phyloP scores from a whole-genome alignment of 2,113 vertebrate species.

The Hirundichthys speculiger region DNA sequence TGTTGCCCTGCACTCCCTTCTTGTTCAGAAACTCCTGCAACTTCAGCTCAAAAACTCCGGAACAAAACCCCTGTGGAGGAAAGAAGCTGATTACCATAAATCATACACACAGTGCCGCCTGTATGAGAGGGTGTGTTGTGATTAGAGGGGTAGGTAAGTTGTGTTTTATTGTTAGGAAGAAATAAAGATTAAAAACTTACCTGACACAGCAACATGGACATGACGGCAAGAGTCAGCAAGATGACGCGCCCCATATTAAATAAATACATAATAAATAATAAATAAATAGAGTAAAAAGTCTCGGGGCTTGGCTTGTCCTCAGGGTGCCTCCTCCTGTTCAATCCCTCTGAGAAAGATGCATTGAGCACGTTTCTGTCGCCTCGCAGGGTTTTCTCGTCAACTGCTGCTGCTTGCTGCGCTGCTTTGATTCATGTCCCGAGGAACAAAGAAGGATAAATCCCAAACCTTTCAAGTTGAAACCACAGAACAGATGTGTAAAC shows the following conservation, averaged over 20 bases:
- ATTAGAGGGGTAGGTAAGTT: background rate
- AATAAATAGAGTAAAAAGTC: slow-evolving; percentile 69
- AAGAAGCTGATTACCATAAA: slow-evolving; percentile 20
- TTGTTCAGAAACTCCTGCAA: slow-evolving; percentile 97
- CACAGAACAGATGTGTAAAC: slow-evolving; percentile 6
- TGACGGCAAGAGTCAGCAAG: slow-evolving; percentile 81
- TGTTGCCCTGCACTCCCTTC: slow-evolving; percentile 91
- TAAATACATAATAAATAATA: slow-evolving; percentile 77
- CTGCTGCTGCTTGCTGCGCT: slow-evolving; percentile 66
- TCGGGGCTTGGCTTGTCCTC: slow-evolving; percentile 68
- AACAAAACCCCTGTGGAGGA: slow-evolving; percentile 84
- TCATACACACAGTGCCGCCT: background rate
- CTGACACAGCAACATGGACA: slow-evolving; percentile 88
- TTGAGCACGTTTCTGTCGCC: slow-evolving; percentile 59
- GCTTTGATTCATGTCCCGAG: slow-evolving; percentile 70
- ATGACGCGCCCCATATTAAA: slow-evolving; percentile 87
- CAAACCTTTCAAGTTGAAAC: slow-evolving; percentile 12
- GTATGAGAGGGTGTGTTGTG: slow-evolving; percentile 15
- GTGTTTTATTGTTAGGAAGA: slow-evolving; percentile 31
- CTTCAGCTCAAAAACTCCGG: slow-evolving; percentile 96
- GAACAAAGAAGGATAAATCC: slow-evolving; percentile 54
- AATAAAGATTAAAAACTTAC: slow-evolving; percentile 73
- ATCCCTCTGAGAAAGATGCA: slow-evolving; percentile 71
- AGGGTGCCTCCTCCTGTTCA: slow-evolving; percentile 68
- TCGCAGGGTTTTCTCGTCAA: slow-evolving; percentile 67